Evolutionary conservation across 2,888 invertebrate genomes (phyloP).

Genomic region (Molorchus minor): DNA sequence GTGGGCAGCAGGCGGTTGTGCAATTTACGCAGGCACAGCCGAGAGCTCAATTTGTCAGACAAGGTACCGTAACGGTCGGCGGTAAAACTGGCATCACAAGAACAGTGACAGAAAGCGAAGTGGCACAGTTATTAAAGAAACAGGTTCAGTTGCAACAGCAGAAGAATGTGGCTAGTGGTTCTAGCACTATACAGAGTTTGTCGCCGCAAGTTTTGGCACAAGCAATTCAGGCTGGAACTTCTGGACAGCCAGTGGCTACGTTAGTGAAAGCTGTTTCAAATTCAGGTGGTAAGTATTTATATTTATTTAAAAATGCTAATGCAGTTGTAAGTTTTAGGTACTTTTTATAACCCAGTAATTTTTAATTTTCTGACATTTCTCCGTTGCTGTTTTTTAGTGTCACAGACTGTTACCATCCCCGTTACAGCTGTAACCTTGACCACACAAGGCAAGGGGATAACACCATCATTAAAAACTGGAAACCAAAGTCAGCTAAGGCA

Average conservation of each 20-base stretch:
- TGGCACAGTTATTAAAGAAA: conserved; percentile 65
- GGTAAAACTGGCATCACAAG: conserved; percentile 58
- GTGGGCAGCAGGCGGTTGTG: conserved; percentile 55
- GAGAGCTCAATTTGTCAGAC: conserved; percentile 57
- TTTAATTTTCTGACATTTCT: too few species aligned
- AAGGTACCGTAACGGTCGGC: conserved; percentile 58
- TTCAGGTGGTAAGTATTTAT: conserved; percentile 50
- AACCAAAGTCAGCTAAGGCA: conserved; percentile 74
- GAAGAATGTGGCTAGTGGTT: conserved; percentile 53
- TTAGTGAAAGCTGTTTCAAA: conserved; percentile 70
- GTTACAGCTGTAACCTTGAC: conserved; percentile 65
- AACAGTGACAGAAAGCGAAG: conserved; percentile 66
- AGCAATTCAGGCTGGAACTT: conserved; percentile 65
- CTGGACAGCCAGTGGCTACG: conserved; percentile 69
- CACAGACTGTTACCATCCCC: conserved; percentile 65
- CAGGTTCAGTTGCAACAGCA: conserved; percentile 58
- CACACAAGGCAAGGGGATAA: conserved; percentile 57
- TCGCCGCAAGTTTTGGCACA: conserved; percentile 59
- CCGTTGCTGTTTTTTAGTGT: conserved; percentile 47
- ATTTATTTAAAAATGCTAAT: neutral
- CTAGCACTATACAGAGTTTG: conserved; percentile 56
- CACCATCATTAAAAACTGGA: conserved; percentile 64
- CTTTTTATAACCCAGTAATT: too few species aligned
- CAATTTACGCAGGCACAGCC: conserved; percentile 61
- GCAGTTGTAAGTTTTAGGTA: too few species aligned